A percentile compares a stretch with the other conserved stretches of the same genome.
phyloP scores from a whole-genome alignment of 1,140 invertebrate species.

The Apolygus lucorum region DNA sequence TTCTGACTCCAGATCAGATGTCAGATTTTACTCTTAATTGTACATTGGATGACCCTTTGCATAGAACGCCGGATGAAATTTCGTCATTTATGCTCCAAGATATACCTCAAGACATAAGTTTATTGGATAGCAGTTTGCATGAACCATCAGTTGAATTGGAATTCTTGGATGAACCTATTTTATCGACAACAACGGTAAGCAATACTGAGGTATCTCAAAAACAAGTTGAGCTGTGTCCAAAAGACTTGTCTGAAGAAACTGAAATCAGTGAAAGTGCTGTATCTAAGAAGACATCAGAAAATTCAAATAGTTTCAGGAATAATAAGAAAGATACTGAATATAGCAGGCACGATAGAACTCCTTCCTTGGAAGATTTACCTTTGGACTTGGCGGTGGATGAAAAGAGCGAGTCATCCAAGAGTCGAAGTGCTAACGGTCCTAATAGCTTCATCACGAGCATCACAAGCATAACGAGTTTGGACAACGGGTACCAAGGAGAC shows the following conservation, averaged over 20 bases:
- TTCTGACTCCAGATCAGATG: conserved; percentile 80
- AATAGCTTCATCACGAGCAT: conserved; percentile 72
- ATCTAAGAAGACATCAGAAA: conserved; percentile 28
- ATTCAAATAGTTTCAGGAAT: conserved; percentile 17
- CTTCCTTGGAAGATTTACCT: conserved; percentile 70
- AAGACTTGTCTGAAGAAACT: conserved; percentile 28
- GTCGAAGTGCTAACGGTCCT: conserved; percentile 39
- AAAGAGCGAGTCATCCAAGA: conserved; percentile 41
- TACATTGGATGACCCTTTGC: conserved; percentile 13
- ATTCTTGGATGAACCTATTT: neutral
- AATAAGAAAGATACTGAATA: conserved; percentile 27
- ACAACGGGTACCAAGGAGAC: conserved; percentile 77
- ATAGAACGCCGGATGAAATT: conserved; percentile 28
- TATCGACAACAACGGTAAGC: neutral
- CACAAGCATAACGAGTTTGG: conserved; percentile 74
- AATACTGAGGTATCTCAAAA: neutral
- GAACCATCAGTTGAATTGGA: conserved; percentile 8
- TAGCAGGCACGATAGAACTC: conserved; percentile 56
- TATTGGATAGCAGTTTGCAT: neutral
- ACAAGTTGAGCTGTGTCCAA: conserved; percentile 7
- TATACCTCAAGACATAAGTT: conserved; percentile 12
- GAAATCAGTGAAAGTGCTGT: conserved; percentile 24
- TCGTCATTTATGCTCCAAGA: conserved; percentile 27
- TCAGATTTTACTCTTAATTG: conserved; percentile 46
- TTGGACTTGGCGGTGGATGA: conserved; percentile 55